Evolutionary conservation across 1,140 invertebrate species (phyloP), one percentile per base, ranked within the genome.

Genomic region (Zaprionus davidi): DNA sequence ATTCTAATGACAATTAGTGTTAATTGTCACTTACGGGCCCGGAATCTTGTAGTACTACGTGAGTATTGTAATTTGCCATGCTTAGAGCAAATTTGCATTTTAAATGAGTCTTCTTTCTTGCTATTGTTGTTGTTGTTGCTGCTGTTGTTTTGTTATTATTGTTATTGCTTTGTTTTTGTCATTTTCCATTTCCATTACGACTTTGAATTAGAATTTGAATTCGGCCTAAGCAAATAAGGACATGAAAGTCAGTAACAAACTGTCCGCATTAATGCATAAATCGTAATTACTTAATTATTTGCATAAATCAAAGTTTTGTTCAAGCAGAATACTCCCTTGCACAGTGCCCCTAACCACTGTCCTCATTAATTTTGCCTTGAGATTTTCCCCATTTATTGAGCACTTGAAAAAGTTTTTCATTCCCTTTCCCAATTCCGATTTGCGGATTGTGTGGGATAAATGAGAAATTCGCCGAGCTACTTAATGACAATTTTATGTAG

Each of bases 1-100:
- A 88, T 88, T 88, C 78, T 90, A 90, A 90, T 90, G 82, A 82
- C 85, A 90, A 90, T 90, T 90, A 90, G 85, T 90, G 86, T 90
- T 90, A 90, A 90, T 90, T 90, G 85, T 90, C 85, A 88, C 85
- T 90, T 90, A 81, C 68, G 79, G 56, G 41, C 36, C 55, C 44
- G 36, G 70, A 85, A 85, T 85, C 82, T 38, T 81, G 70, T 76
- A 55, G 46, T 51, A 46, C 57, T 64, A 68, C 55, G 71, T 77
- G 71, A 75, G 67, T 71, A 80, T 86, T 82, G 62, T 82, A 82
- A 88, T 83, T 73, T 78, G 64, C 46, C 41, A 60, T 76, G 78
- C 78, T 76, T 79, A 75, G 72, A 26, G 51, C 24, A 88, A 81
- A 87, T 87, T 87, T 88, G 84, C 83, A 88, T 87, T 88, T 88